Conservation (phyloP, 2,888 invertebrate species). For the Pollenia griseotomentosa region DNA sequence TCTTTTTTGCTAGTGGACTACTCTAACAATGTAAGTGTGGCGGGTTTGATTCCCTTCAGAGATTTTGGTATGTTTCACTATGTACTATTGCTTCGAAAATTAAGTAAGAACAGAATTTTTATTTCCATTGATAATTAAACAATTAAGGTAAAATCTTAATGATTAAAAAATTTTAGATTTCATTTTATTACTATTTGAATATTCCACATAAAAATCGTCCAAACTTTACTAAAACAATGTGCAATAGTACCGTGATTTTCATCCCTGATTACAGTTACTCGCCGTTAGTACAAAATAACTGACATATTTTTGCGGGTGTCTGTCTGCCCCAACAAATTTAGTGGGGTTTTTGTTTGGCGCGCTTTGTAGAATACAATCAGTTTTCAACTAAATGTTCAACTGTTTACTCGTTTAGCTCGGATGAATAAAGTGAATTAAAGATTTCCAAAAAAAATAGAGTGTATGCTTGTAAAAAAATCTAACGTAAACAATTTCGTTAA, state of each 20-base stretch:
- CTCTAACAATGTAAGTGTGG: too few species aligned
- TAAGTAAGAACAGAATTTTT: too few species aligned
- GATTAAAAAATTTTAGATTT: too few species aligned
- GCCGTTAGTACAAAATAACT: constrained; percentile 12
- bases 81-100: too few species aligned
- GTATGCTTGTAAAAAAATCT: constrained; percentile 15
- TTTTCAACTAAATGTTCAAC: constrained; percentile 59
- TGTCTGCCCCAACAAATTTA: neutral
- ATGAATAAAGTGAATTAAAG: neutral
- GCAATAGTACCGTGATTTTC: too few species aligned
- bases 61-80: too few species aligned
- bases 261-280: neutral
- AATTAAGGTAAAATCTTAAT: too few species aligned
- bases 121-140: too few species aligned
- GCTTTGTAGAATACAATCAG: constrained; percentile 45
- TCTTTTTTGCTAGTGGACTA: too few species aligned
- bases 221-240: neutral
- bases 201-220: neutral
- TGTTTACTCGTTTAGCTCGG: constrained; percentile 6
- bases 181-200: too few species aligned
- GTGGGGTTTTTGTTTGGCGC: constrained; percentile 60
- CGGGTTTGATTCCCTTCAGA: too few species aligned
- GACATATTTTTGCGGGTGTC: constrained; percentile 43
- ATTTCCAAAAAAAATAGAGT: neutral
- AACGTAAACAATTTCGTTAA: too few species aligned